Conservation (phyloP, 2,113 vertebrate genomes). For the Cyanoderma ruficeps region DNA sequence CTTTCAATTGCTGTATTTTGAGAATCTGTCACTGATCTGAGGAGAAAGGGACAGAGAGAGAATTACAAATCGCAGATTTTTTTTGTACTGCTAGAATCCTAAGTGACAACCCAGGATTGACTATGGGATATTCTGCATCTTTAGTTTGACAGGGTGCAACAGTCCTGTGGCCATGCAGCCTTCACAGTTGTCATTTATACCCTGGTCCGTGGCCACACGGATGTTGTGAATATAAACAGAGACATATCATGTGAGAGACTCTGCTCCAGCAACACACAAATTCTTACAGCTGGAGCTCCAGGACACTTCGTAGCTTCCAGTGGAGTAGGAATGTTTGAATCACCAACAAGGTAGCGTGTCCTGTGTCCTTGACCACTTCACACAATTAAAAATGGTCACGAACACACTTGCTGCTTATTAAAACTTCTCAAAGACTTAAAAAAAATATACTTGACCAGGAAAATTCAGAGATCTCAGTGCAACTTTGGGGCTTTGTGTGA, state of each 20-base stretch:
- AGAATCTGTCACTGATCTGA: conserved; percentile 17
- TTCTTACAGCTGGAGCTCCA: background rate
- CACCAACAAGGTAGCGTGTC: background rate
- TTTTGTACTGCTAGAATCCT: background rate
- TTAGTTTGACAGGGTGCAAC: conserved; percentile 23
- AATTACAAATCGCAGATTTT: conserved; percentile 13
- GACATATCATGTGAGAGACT: background rate
- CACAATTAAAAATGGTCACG: background rate
- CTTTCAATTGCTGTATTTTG: background rate
- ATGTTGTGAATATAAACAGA: conserved; percentile 4
- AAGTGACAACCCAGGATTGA: conserved; percentile 46
- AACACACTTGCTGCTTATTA: background rate
- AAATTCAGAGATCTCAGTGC: background rate
- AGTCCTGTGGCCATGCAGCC: conserved; percentile 16
- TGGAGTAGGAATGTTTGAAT: background rate
- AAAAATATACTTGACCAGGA: background rate
- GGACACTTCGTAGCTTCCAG: background rate
- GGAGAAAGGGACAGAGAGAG: conserved; percentile 24
- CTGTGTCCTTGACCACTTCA: background rate
- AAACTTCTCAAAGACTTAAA: background rate
- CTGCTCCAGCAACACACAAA: background rate
- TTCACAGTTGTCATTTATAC: conserved; percentile 34
- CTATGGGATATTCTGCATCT: background rate
- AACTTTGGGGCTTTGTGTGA: background rate
- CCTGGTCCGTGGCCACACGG: background rate